Evolutionary conservation across 2,888 invertebrate genomes (phyloP).

Genomic region (Leucophenga maculata): DNA sequence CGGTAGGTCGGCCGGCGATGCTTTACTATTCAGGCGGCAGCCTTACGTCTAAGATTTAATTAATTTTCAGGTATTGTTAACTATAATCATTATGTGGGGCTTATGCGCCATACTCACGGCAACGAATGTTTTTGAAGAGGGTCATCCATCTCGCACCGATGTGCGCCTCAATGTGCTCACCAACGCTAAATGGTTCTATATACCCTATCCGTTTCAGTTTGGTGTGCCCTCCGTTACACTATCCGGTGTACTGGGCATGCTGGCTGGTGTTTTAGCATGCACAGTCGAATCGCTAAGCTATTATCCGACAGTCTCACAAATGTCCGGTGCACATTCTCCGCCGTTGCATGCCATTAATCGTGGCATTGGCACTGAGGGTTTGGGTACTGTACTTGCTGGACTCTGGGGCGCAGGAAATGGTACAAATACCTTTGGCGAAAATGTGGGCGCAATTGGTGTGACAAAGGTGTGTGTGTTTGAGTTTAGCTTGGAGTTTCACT

Average conservation of each 20-base stretch:
- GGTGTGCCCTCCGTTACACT: constrained; percentile 82
- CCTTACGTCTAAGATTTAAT: not conserved
- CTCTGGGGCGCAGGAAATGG: constrained; percentile 90
- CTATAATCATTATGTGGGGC: constrained; percentile 84
- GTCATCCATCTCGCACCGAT: constrained; percentile 83
- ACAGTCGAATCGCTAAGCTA: constrained; percentile 90
- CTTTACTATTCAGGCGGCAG: not conserved
- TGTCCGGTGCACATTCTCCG: constrained; percentile 86
- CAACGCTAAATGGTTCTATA: constrained; percentile 85
- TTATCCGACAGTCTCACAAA: constrained; percentile 90
- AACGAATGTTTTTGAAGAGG: constrained; percentile 77
- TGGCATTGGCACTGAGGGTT: constrained; percentile 87
- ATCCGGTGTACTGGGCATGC: constrained; percentile 81
- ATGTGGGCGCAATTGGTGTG: constrained; percentile 91
- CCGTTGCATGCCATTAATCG: constrained; percentile 90
- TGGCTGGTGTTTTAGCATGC: constrained; percentile 84
- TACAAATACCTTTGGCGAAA: constrained; percentile 91
- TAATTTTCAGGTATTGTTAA: constrained; percentile 78
- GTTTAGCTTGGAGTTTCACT: not conserved
- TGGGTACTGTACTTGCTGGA: constrained; percentile 88
- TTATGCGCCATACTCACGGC: constrained; percentile 81
- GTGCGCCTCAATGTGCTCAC: constrained; percentile 79
- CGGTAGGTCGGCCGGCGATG: constrained; percentile 74
- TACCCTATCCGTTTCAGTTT: constrained; percentile 90
- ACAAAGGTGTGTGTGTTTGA: constrained; percentile 79